phyloP scores from a whole-genome alignment of 2,888 invertebrate genomes.

The Asteroscopus sphinx region DNA sequence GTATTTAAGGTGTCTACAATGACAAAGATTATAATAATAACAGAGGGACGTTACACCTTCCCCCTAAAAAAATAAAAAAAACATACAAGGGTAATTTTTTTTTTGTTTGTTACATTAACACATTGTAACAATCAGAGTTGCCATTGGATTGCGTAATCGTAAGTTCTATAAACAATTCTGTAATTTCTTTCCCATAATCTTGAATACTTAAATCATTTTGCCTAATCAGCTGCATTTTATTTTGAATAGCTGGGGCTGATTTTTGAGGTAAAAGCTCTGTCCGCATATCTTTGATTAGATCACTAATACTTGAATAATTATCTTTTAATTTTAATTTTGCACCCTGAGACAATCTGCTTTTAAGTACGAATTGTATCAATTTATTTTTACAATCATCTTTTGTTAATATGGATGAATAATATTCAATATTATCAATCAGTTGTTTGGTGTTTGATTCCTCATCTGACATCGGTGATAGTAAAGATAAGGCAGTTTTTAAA shows the following conservation, averaged over 20 bases:
- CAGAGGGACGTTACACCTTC: too few species aligned
- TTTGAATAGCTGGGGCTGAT: conserved; percentile 1
- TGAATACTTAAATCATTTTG: conserved; percentile 7
- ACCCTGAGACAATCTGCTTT: conserved; percentile 4
- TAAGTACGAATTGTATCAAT: conserved; percentile 4
- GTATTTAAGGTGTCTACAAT: too few species aligned
- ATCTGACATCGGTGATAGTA: conserved; percentile 6
- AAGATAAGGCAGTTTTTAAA: conserved; percentile 6
- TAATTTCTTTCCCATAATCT: conserved; percentile 9
- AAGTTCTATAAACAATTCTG: conserved; percentile 3
- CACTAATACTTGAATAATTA: conserved; percentile 1
- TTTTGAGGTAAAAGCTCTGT: conserved; percentile 6
- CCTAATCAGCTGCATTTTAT: conserved; percentile 2
- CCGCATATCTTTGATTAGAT: conserved; percentile 5
- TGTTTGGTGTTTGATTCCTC: conserved; percentile 1
- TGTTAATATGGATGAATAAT: conserved; percentile 2
- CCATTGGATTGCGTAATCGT: background rate
- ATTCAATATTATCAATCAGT: conserved; percentile 11
- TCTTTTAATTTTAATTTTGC: conserved; percentile 5
- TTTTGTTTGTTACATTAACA: too few species aligned
- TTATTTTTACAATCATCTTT: conserved; percentile 1
- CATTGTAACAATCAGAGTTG: too few species aligned
- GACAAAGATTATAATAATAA: too few species aligned
- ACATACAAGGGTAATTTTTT: too few species aligned
- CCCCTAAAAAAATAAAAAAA: too few species aligned